Evolutionary conservation across 2,113 vertebrate genomes (phyloP).

Genomic region (Lonchura striata): DNA sequence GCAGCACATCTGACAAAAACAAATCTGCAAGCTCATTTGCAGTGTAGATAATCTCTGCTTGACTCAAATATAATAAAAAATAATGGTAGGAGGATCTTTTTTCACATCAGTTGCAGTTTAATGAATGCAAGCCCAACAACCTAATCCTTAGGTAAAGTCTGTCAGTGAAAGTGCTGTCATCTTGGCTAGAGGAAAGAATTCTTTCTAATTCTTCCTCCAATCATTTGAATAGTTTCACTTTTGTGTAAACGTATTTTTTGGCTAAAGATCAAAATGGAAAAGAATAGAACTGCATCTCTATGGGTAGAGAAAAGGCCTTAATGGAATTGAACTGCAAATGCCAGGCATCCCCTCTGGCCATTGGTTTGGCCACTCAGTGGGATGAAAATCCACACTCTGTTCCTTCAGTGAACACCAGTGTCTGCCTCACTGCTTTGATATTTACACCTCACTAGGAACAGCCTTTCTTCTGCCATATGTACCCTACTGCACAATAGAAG

Average conservation of each 20-base stretch:
- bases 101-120: background rate
- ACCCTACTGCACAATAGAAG: background rate
- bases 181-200: background rate
- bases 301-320: background rate
- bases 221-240: background rate
- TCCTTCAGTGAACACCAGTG: background rate
- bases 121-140: background rate
- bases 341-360: background rate
- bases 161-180: background rate
- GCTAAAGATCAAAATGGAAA: background rate
- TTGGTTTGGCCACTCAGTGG: background rate
- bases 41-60: slow-evolving; percentile 2
- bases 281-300: background rate
- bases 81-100: background rate
- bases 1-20: slow-evolving; percentile 4
- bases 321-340: background rate
- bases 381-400: background rate
- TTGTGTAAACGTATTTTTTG: background rate
- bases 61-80: background rate
- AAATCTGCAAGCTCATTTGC: background rate
- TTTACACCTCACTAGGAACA: background rate
- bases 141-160: background rate
- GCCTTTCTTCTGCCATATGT: background rate
- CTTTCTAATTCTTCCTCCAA: background rate
- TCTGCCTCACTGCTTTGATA: background rate